Evolutionary conservation across 1,140 invertebrate species (phyloP).

Genomic region (Leptinotarsa lineolata): DNA sequence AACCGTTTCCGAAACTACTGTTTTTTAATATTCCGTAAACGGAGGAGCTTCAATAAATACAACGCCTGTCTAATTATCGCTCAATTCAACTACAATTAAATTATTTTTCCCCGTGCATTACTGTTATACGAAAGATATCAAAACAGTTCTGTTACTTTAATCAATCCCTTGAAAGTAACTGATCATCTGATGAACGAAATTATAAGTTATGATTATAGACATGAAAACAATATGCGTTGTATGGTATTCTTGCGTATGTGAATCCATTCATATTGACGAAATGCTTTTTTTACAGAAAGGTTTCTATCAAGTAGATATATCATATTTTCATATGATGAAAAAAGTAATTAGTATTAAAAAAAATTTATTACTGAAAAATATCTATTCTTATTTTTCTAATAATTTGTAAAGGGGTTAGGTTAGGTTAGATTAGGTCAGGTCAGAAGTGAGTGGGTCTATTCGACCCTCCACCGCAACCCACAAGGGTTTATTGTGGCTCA

Average conservation of each 20-base stretch:
- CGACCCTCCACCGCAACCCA: too few species aligned
- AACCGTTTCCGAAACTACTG: constrained; percentile 8
- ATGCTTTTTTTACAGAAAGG: neutral
- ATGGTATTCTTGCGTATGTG: neutral
- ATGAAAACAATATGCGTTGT: neutral
- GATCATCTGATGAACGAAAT: neutral
- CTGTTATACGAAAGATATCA: neutral
- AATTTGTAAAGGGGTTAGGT: too few species aligned
- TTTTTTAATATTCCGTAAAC: constrained; percentile 6
- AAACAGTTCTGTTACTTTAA: neutral
- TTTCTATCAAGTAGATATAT: too few species aligned
- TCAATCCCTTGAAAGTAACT: neutral
- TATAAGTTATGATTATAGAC: neutral
- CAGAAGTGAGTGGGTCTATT: too few species aligned
- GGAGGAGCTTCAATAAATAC: neutral
- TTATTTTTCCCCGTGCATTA: neutral
- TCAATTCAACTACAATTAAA: neutral
- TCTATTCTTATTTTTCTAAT: too few species aligned
- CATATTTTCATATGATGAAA: too few species aligned
- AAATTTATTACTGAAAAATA: too few species aligned
- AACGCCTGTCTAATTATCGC: neutral
- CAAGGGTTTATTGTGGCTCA: too few species aligned
- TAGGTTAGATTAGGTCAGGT: too few species aligned
- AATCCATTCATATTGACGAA: neutral
- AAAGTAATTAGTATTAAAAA: too few species aligned